Evolutionary conservation across 2,888 invertebrate genomes (phyloP).

Genomic region (Erebia ligea): DNA sequence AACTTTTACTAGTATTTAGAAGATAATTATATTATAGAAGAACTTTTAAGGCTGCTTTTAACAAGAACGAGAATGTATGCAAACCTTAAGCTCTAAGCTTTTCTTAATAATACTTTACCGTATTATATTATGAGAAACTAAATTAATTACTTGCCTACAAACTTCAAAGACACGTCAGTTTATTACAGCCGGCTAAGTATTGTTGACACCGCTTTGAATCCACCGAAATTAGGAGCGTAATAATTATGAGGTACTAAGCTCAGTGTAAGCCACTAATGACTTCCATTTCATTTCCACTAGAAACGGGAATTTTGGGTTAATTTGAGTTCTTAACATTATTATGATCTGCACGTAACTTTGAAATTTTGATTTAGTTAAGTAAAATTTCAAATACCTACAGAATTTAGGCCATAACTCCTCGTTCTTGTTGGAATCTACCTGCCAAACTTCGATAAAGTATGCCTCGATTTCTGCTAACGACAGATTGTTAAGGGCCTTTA

Average conservation of each 20-base stretch:
- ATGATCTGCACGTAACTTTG: slow-evolving; percentile 13
- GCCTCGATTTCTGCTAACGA: no score
- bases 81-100: no score
- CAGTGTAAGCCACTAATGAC: slow-evolving; percentile 51
- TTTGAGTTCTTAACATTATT: slow-evolving; percentile 36
- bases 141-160: slow-evolving; percentile 34
- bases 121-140: slow-evolving; percentile 26
- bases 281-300: slow-evolving; percentile 40
- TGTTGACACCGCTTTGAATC: slow-evolving; percentile 45
- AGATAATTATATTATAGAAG: no score
- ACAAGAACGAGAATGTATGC: no score
- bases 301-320: slow-evolving; percentile 36
- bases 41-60: no score
- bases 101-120: no score
- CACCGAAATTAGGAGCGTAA: slow-evolving; percentile 49
- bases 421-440: no score
- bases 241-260: slow-evolving; percentile 56
- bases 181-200: slow-evolving; percentile 39
- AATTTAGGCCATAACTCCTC: neutral
- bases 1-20: no score
- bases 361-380: slow-evolving; percentile 5
- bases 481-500: no score
- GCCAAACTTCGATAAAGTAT: no score
- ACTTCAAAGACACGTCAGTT: slow-evolving; percentile 45
- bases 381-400: neutral